Conservation (phyloP, 2,113 vertebrate genomes). For the Podarcis muralis region DNA sequence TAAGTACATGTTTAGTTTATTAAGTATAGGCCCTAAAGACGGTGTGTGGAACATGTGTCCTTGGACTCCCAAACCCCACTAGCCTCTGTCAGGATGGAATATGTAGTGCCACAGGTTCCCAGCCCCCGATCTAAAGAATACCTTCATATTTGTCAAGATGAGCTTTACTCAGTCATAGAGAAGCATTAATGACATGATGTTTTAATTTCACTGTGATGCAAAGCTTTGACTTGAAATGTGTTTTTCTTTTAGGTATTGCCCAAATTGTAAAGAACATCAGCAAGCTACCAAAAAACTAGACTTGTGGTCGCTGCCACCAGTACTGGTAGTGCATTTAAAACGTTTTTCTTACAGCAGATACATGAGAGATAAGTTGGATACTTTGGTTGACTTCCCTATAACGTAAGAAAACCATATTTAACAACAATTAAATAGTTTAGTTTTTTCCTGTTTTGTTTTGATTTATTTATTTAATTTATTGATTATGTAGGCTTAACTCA, state of each 20-base stretch:
- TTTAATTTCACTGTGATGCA: not conserved
- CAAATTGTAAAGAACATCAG: conserved; percentile 98
- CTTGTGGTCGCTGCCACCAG: conserved; percentile 94
- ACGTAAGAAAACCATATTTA: conserved; percentile 72
- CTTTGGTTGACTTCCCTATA: conserved; percentile 93
- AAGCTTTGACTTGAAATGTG: not conserved
- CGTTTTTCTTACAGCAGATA: conserved; percentile 98
- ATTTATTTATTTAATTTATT: not conserved
- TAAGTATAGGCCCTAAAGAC: not conserved
- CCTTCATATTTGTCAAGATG: not conserved
- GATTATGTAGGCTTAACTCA: not conserved
- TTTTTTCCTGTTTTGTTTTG: not conserved
- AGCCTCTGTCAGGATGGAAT: not conserved
- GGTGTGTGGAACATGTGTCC: not conserved
- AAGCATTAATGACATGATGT: not conserved
- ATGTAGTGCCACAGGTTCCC: not conserved
- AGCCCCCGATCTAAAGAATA: not conserved
- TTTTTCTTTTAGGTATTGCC: conserved; percentile 90
- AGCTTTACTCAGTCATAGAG: not conserved
- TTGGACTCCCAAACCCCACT: too few species aligned
- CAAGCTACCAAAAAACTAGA: conserved; percentile 98
- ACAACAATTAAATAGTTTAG: conserved; percentile 8
- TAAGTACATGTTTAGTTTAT: not conserved
- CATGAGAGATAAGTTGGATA: conserved; percentile 99
- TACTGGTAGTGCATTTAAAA: conserved; percentile 96